phyloP scores from a whole-genome alignment of 2,113 vertebrate genomes.

The Seriola quinqueradiata region DNA sequence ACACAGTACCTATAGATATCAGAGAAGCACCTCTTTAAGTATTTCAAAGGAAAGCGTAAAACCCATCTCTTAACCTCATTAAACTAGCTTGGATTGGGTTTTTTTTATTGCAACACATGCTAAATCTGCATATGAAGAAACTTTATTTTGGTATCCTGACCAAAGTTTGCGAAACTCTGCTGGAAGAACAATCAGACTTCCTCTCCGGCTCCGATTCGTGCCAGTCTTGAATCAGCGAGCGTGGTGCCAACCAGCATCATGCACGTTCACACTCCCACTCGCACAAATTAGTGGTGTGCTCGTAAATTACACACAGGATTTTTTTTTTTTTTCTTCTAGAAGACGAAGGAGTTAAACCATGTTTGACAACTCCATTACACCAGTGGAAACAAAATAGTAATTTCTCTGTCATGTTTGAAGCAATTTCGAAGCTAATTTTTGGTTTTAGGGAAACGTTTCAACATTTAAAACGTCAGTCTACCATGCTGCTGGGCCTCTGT shows the following conservation, averaged over 20 bases:
- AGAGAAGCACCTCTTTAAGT: too few relatives aligned
- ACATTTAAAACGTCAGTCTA: constrained; percentile 44
- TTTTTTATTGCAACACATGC: background rate
- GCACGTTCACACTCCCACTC: constrained; percentile 40
- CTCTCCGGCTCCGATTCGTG: constrained; percentile 25
- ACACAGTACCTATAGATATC: too few relatives aligned
- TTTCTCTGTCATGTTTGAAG: constrained; percentile 61
- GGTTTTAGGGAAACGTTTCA: constrained; percentile 58
- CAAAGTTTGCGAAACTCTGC: background rate
- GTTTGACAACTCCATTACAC: constrained; percentile 65
- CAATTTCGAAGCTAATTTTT: constrained; percentile 53
- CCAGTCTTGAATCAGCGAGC: constrained; percentile 11
- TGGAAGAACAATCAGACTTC: background rate
- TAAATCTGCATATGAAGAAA: background rate
- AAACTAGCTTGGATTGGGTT: too few relatives aligned
- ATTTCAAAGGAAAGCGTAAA: too few relatives aligned
- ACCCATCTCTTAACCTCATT: too few relatives aligned
- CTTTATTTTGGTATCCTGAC: background rate
- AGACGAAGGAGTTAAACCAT: constrained; percentile 56
- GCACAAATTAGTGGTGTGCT: constrained; percentile 52
- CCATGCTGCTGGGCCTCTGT: constrained; percentile 43
- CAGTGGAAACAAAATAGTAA: constrained; percentile 60
- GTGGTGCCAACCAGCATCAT: constrained; percentile 24
- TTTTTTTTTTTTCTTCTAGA: background rate
- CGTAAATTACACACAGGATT: constrained; percentile 45